Base-by-base conservation (phyloP, 2,113 vertebrate genomes). In the Ivindomyrus marchei region DNA sequence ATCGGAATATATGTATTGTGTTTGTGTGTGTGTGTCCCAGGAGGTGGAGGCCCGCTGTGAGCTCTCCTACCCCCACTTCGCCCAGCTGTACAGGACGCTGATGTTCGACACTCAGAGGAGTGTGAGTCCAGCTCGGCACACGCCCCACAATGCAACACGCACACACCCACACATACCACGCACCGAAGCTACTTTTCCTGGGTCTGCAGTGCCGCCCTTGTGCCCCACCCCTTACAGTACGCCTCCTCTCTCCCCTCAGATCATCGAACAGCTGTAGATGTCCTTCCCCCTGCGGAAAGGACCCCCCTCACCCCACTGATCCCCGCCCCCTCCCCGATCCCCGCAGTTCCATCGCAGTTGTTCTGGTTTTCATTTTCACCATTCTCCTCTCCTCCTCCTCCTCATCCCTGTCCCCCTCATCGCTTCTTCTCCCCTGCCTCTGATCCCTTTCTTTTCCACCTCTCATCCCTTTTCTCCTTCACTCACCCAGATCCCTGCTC, bases 61-160 rank as follows among this genome's bases (percentile, higher is more conserved):
- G 21, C 94, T 97, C 91, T 96, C 95, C 0, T 97, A 96, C 92
- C 93, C 93, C 21, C 96, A 97, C 92, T 97, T 97, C 88, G 93
- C 95, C 87, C 97, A 97, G 90, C 97, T 97, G 92, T 97, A 97
- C 94, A 96, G 96, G 89, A 97, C 97, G 36, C 94, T 97, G 90
- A 97, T 97, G 97, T 97, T 97, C 47, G 97, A 97, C 17, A 94
- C 96, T 0, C 97, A 97, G 94, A 97, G 95, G 92, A 96, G 93
- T 62, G 97, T 97, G 94, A 96, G 97, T 94, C 53, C 74, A 88
- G 0, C 1, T 4, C 62, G 19, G 15, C 49, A 50, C 10, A 19
- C 42, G 4, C 4, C 31, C 74, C 66, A 36, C 6, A 31, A 24
- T 15, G 24, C 53, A 11, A 21, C 39, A 11, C 46, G 17, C 21